Base-by-base conservation (phyloP, 2,888 invertebrate genomes). In the Tiliacea citrago region DNA sequence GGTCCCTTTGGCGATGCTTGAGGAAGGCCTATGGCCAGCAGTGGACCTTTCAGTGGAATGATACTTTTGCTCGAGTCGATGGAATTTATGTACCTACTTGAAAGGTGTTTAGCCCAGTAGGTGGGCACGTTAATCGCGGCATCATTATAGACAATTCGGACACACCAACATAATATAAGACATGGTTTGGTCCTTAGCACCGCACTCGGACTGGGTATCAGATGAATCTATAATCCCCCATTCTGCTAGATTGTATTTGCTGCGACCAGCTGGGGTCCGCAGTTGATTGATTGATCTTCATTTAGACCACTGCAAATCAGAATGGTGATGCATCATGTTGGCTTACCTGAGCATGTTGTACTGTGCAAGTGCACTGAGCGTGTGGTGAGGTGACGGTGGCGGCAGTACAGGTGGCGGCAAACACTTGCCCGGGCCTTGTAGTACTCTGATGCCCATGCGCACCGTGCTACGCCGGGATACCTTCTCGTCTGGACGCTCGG, bases 401-500 rank as follows among this genome's bases (percentile, higher is more conserved):
- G 94, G 92, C 74, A 92, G 88, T 13, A 91, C 86, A 0, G 92
- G 90, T 0, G 92, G 91, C 0, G 91, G 92, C 13, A 90, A 77
- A 3, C 95, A 89, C 95, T 94, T 97, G 0, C 95, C 95, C 0
- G 96, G 91, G 77, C 93, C 97, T 90, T 98, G 98, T 45, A 98
- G 97, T 72, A 98, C 98, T 10, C 98, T 96, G 77, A 99, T 98
- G 49, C 98, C 98, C 98, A 99, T 98, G 76, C 98, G 97, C 29
- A 99, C 98, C 1, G 98, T 98, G 81, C 98, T 98, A 71, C 98
- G 97, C 35, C 98, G 97, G 75, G 98, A 98, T 61, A 98, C 97
- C 93, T 98, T 98, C 90, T 98, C 98, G 88, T 98, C 98, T 0
- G 98, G 97, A 84, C 98, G 97, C 82, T 98, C 98, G n/a, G 98